Evolutionary conservation across 2,113 vertebrate species (phyloP).

Genomic region (Neofelis nebulosa): DNA sequence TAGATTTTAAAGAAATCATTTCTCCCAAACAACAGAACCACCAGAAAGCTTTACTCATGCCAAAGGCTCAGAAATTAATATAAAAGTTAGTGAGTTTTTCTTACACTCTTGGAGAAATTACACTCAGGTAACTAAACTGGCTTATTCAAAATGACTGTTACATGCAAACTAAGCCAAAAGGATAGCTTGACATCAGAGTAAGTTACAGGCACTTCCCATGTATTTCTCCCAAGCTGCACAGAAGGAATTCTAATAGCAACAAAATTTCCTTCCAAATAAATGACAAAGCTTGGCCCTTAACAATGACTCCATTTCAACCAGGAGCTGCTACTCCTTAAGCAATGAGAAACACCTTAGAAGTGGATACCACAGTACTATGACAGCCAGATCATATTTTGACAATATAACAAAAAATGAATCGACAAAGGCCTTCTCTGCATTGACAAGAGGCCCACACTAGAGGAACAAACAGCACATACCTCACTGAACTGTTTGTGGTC

Average conservation of each 20-base stretch:
- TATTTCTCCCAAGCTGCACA: neutral
- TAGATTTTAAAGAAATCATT: conserved; percentile 15
- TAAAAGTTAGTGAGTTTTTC: neutral
- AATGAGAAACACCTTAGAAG: neutral
- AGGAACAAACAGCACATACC: neutral
- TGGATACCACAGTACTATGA: neutral
- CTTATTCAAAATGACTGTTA: conserved; percentile 21
- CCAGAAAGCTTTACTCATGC: neutral
- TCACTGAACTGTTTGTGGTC: neutral
- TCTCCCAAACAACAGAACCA: neutral
- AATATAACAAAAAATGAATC: conserved; percentile 1
- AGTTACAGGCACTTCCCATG: neutral
- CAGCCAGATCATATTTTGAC: neutral
- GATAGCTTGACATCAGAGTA: neutral
- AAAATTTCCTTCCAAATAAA: conserved; percentile 17
- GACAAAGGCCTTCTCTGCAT: neutral
- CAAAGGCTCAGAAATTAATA: neutral
- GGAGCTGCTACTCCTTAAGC: neutral
- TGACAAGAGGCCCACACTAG: neutral
- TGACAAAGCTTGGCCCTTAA: neutral
- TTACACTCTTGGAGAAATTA: neutral
- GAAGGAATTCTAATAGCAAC: neutral
- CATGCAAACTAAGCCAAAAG: neutral
- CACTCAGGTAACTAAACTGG: neutral
- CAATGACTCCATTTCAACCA: neutral